phyloP scores from a whole-genome alignment of 2,113 vertebrate genomes.

The Galeopterus variegatus region DNA sequence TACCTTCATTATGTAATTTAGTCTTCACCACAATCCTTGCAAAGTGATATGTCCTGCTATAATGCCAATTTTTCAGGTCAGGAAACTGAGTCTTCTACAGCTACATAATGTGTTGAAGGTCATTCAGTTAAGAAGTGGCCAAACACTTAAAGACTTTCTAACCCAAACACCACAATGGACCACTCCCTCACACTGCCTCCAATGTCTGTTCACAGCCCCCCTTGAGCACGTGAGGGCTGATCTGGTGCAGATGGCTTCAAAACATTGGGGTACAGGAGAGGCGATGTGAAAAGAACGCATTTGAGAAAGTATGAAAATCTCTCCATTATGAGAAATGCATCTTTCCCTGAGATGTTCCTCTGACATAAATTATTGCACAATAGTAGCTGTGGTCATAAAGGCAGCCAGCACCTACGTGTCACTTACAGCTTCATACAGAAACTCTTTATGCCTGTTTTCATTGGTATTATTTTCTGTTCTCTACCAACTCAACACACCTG shows the following conservation, averaged over 20 bases:
- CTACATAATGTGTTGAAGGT: not conserved
- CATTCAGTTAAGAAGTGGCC: not conserved
- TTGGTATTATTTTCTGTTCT: not conserved
- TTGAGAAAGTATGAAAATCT: not conserved
- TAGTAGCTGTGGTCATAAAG: not conserved
- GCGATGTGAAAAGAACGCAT: not conserved
- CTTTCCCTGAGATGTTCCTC: not conserved
- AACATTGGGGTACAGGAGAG: not conserved
- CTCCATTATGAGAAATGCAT: not conserved
- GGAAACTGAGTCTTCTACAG: not conserved
- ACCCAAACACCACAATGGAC: not conserved
- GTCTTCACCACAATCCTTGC: not conserved
- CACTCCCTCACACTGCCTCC: not conserved
- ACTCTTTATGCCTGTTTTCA: not conserved
- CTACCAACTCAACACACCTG: too few relatives aligned
- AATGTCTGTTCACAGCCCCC: not conserved
- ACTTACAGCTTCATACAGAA: not conserved
- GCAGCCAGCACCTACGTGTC: not conserved
- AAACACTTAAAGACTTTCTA: not conserved
- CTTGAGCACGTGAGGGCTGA: not conserved
- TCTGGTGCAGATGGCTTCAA: not conserved
- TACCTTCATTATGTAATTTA: not conserved
- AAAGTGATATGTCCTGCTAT: not conserved
- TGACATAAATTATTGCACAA: too few relatives aligned
- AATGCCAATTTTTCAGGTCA: not conserved